Percentiles rank a stretch among this genome's conserved stretches.
Conservation (phyloP, 2,888 invertebrate species). For the Syrista parreyssii region DNA sequence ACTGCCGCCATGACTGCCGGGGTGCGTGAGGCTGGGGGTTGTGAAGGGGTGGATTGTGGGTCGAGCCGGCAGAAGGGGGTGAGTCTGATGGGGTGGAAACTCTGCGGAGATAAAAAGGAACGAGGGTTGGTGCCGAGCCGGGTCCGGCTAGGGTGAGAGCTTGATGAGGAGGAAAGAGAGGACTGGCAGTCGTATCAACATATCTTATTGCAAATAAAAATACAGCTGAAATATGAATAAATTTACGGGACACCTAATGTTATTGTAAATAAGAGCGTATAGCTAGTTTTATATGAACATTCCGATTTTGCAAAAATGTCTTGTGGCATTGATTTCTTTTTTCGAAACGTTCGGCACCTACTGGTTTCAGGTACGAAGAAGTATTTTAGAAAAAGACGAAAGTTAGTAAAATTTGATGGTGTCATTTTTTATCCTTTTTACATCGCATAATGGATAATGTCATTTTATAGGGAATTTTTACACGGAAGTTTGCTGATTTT, state of each 20-base stretch:
- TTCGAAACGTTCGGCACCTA: neutral
- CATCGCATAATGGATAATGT: neutral
- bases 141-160: slow-evolving; percentile 27
- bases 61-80: slow-evolving; percentile 41
- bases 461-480: neutral
- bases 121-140: slow-evolving; percentile 58
- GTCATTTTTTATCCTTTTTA: neutral
- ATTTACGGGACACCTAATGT: slow-evolving; percentile 56
- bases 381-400: neutral
- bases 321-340: neutral
- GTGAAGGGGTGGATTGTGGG: slow-evolving; percentile 9
- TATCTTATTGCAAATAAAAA: slow-evolving; percentile 64
- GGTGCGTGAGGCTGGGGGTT: slow-evolving; percentile 22
- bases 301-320: neutral
- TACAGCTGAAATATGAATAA: slow-evolving; percentile 63
- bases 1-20: slow-evolving; percentile 66
- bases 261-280: slow-evolving; percentile 36
- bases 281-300: neutral
- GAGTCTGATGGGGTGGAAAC: slow-evolving; percentile 67
- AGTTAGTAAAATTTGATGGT: neutral
- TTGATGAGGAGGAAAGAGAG: slow-evolving; percentile 39
- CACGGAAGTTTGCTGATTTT: neutral
- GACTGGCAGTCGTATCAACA: slow-evolving; percentile 52
- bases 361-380: neutral
- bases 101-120: slow-evolving; percentile 67